Evolutionary conservation across 37 sponge, comb jelly and placozoan genomes (phyloP).

Genomic region (Eunapius fragilis): DNA sequence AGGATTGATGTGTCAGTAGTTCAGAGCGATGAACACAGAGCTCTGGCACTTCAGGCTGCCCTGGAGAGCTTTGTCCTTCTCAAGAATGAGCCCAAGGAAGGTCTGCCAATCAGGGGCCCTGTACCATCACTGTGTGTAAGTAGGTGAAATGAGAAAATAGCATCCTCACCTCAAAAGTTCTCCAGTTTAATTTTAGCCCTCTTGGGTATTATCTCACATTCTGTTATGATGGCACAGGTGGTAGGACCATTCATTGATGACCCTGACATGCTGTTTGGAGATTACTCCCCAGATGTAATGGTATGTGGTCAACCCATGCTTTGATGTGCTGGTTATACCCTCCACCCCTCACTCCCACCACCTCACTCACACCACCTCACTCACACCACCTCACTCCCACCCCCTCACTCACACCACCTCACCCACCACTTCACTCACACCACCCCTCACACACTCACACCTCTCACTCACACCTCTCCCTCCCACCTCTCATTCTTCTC

Average conservation of each 20-base stretch:
- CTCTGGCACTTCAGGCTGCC: conserved; percentile 39
- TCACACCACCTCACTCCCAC: no score
- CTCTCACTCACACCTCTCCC: background rate
- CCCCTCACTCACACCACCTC: no score
- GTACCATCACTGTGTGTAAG: no score
- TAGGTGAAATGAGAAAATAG: no score
- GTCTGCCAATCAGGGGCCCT: background rate
- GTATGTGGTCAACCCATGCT: background rate
- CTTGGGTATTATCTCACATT: background rate
- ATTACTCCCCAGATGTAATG: conserved; percentile 51
- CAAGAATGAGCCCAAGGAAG: conserved; percentile 31
- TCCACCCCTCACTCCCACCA: background rate
- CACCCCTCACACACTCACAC: no score
- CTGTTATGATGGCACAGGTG: no score
- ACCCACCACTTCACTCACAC: no score
- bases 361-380: no score
- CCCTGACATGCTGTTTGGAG: conserved; percentile 37
- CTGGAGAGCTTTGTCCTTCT: conserved; percentile 44
- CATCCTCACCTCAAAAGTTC: no score
- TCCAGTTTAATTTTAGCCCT: no score
- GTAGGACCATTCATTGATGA: conserved; percentile 64
- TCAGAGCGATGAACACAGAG: conserved; percentile 37
- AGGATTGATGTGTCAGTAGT: conserved; percentile 45
- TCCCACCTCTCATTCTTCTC: no score
- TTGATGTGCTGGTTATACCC: background rate